Percentiles rank a stretch among this genome's conserved stretches.
phyloP scores from a whole-genome alignment of 2,888 invertebrate genomes.

The Mythimna lalbum region DNA sequence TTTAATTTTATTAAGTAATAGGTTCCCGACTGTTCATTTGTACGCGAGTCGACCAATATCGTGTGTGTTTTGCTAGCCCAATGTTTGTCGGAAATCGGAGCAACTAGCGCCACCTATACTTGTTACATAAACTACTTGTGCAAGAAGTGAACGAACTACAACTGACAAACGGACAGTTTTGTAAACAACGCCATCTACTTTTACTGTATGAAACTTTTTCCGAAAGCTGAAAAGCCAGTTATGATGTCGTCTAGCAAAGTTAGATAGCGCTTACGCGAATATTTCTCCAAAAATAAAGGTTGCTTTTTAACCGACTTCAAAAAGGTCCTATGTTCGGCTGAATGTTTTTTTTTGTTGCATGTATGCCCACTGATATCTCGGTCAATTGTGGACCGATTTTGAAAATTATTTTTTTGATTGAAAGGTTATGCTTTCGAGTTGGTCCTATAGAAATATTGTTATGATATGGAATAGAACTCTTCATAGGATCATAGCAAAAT shows the following conservation, averaged over 20 bases:
- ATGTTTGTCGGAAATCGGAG: not conserved
- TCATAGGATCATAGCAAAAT: too few relatives aligned
- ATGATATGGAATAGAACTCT: too few relatives aligned
- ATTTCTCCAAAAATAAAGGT: too few relatives aligned
- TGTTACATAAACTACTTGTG: not conserved
- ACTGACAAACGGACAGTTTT: not conserved
- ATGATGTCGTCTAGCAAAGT: not conserved
- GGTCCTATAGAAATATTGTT: too few relatives aligned
- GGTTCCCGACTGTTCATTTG: not conserved
- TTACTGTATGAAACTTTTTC: not conserved
- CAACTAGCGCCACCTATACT: constrained; percentile 5
- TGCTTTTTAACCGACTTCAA: too few relatives aligned
- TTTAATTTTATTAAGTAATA: not conserved
- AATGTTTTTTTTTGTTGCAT: too few relatives aligned
- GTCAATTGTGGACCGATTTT: too few relatives aligned
- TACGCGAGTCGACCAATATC: not conserved
- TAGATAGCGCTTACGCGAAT: not conserved
- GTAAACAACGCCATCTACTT: not conserved
- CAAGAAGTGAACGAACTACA: not conserved
- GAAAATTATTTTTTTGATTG: too few relatives aligned
- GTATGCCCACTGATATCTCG: too few relatives aligned
- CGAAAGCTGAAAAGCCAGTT: not conserved
- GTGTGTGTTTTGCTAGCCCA: not conserved
- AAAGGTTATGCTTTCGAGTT: too few relatives aligned
- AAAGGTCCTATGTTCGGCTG: too few relatives aligned